Base-by-base conservation (phyloP, 2,113 vertebrate species). In the Rhombomys opimus region DNA sequence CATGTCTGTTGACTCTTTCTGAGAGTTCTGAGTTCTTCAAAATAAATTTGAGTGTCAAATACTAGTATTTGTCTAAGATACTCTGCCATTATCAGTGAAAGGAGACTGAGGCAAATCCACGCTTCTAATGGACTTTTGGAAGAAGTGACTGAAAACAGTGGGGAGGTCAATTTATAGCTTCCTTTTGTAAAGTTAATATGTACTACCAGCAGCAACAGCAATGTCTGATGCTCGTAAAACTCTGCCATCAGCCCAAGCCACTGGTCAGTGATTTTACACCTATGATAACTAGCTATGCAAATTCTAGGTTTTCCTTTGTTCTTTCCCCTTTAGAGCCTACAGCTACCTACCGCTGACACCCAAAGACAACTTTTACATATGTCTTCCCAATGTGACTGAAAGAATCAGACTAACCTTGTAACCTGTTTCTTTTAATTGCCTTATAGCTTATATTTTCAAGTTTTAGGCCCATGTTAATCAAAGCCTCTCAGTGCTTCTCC, bases 1-100 rank as follows among this genome's bases (percentile, higher is more conserved):
- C 23, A 27, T 73, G 76, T 22, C 91, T 81, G n/a, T 65, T 87
- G 76, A 77, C 35, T 81, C 30, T 54, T 78, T 86, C 73, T 93
- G 61, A 94, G 82, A 92, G 30, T 85, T 95, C 78, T 85, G 59
- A 89, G 27, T 85, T 68, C 50, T 93, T 90, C 67, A 85, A 92
- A 78, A 54, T 54, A 96, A 87, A 82, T 9, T 4, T 23, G 10
- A 85, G 15, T 4, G 14, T 78, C 80, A 35, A 25, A 4, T 81
- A 86, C 73, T 94, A 46, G 2, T 77, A 82, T 88, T 95, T 82
- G 22, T 52, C 82, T 88, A 80, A 96, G 30, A 87, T 38, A 65
- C 75, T 93, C 54, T 95, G 52, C 22, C 20, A 82, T 1, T 68
- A 54, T 77, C 75, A 95, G 67, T 73, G 90, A 90, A 70, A 46